Base-by-base conservation (phyloP, 2,888 invertebrate species). In the Phyto melanocephala region DNA sequence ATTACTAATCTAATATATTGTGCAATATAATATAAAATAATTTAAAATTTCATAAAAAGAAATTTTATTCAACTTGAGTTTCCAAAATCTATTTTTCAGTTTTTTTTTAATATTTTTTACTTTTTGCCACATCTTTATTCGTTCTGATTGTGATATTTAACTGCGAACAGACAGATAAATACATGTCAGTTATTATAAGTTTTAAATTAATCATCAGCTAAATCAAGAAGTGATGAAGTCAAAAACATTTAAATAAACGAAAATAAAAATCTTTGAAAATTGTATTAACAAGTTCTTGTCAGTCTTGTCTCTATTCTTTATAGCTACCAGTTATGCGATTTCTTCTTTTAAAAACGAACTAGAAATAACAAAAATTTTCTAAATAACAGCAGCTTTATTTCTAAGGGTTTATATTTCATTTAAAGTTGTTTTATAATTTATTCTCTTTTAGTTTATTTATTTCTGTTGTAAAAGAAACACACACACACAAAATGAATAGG, bases 401-500 rank as follows among this genome's bases (percentile, higher is more conserved):
- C 28, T 6, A 45, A 56, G 8, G 24, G 56, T 56, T 47, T 28
- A 20, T 52, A 40, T 15, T 63, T 33, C 33, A 52, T 62, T 62
- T 54, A 35, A n/a, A 47, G 47, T 37, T 11, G 0, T 37, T 33
- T 20, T 10, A 35, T 11, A 58, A 17, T 6, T 7, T 62, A 10
- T 20, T 17, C 17, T 42, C 11, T 52, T 65, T 42, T 50, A 2
- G 28, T 72, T 58, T 17, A 17, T 2, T 42, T 13, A 13, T 52
- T 52, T n/a, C 10, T 11, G 68, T 60, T 56, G 50, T 17, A 3
- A 56, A 11, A 54, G n/a, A n/a, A n/a, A 60, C n/a, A n/a, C n/a
- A 28, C 35, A 58, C 11, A 52, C 8, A 20, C 45, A 40, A 75
- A 65, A 75, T 82, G 75, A 82, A 82, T 78, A 70, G 81, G 70